Conservation (phyloP, 2,113 vertebrate species). For the Calyptommatus sinebrachiatus region DNA sequence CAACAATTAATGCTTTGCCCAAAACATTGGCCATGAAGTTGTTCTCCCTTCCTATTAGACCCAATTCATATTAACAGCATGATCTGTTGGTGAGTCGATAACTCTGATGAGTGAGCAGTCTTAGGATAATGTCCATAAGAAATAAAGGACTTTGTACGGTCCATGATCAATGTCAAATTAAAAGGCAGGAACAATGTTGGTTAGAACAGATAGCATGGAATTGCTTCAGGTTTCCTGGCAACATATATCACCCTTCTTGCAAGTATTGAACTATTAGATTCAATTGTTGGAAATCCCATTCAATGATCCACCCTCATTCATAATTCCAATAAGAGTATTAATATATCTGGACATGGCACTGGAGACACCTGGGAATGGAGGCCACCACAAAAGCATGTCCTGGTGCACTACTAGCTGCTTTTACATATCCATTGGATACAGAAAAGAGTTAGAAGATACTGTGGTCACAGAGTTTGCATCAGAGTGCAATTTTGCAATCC, state of each 20-base stretch:
- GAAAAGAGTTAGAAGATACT: too few species aligned
- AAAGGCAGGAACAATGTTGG: neutral
- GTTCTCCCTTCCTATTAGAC: neutral
- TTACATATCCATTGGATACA: too few species aligned
- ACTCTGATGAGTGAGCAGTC: neutral
- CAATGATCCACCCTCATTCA: too few species aligned
- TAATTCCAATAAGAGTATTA: too few species aligned
- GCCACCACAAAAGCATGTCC: too few species aligned
- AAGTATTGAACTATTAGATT: neutral
- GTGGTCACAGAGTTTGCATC: too few species aligned
- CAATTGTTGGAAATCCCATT: neutral
- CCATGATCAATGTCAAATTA: neutral
- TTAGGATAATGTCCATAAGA: neutral
- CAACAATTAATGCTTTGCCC: slow-evolving; percentile 1
- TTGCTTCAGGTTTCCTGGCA: neutral
- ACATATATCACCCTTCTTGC: neutral
- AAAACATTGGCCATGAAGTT: neutral
- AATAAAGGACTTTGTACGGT: neutral
- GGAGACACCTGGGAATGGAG: too few species aligned
- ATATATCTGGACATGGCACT: too few species aligned
- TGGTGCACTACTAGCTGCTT: too few species aligned
- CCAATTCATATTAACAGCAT: neutral
- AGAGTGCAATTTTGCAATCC: too few species aligned
- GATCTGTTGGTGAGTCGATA: neutral
- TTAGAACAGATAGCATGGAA: neutral